A percentile compares a stretch with the other conserved stretches of the same genome.
Conservation (phyloP, 2,797 vertebrate species). For the Thalassophryne amazonica region DNA sequence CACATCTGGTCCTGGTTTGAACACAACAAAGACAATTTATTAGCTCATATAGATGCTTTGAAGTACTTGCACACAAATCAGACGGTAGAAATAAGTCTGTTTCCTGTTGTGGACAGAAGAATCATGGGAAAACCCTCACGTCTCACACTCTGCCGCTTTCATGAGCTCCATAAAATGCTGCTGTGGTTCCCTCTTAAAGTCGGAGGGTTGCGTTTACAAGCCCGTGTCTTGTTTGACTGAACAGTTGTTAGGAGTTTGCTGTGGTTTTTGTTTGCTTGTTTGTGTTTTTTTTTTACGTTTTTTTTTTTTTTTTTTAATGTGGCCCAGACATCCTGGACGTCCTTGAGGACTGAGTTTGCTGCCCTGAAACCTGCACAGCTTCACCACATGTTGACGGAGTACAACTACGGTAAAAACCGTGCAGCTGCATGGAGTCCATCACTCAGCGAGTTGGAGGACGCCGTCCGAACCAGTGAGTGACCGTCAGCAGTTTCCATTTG, state of each 20-base stretch:
- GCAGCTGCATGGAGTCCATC: conserved; percentile 69
- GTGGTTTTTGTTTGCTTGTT: no score
- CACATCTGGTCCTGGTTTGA: not conserved
- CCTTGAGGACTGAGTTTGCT: conserved; percentile 71
- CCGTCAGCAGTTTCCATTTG: no score
- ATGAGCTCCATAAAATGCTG: not conserved
- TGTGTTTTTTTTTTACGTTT: not conserved
- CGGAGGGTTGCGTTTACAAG: not conserved
- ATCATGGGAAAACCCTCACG: conserved; percentile 11
- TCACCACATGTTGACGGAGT: conserved; percentile 80
- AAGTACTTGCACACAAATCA: conserved; percentile 34
- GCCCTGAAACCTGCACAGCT: conserved; percentile 78
- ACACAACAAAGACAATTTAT: conserved; percentile 3
- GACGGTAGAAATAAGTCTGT: conserved; percentile 13
- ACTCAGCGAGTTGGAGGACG: conserved; percentile 46
- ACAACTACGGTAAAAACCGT: conserved; percentile 56
- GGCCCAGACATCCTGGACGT: conserved; percentile 72
- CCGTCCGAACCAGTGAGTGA: conserved; percentile 66
- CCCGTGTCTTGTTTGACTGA: not conserved
- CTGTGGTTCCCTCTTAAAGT: not conserved
- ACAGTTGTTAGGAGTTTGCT: not conserved
- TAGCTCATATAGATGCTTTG: conserved; percentile 11
- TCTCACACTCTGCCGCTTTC: conserved; percentile 14
- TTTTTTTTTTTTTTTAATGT: not conserved
- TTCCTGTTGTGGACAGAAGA: conserved; percentile 4